Evolutionary conservation across 2,113 vertebrate genomes (phyloP), one percentile per base, ranked within the genome.

Genomic region (Burhinus bistriatus): DNA sequence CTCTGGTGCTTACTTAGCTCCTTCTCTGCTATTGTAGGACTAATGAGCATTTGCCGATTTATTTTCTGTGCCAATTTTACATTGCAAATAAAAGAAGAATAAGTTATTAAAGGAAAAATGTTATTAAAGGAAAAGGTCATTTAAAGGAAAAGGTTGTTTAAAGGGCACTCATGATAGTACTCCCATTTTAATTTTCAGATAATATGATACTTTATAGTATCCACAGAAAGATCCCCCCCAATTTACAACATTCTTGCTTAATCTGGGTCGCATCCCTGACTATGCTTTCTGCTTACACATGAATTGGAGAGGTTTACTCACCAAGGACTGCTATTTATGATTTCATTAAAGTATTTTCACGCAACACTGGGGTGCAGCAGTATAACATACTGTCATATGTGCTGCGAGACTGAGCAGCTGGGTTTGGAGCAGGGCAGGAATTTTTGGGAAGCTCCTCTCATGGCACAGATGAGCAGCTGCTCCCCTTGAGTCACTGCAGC

Each of bases 351-450:
- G 23, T 26, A 27, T 40, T 80, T 76, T 70, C 25, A 70, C 27
- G 6, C 34, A 55, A 6, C 40, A 21, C 26, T 51, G 51, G 22
- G 12, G 30, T 80, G 51, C 79, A 58, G 54, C 68, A 49, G 49
- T 30, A 0, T 26, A 36, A 49, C 36, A 10, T 8, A 72, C 49
- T 12, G 40, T 6, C 40, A 11, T 1, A 3, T 7, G 2, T 5
- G 12, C 51, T 34, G n/a, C 1, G 0, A 20, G n/a, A 51, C 51
- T 32, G 9, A 87, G 61, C 69, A 83, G 65, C 16, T 34, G 52
- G 26, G 17, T 36, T 69, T 62, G 42, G 25, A 93, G 15, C 9
- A 73, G 8, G 54, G 40, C 44, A 87, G 45, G 36, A 52, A 80
- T 54, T 54, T 61, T 40, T 1, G 0, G 30, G 80, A 64, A 73